Percentiles rank a stretch among this genome's conserved stretches.
phyloP scores from a whole-genome alignment of 2,797 vertebrate genomes.

The Megalops cyprinoides region DNA sequence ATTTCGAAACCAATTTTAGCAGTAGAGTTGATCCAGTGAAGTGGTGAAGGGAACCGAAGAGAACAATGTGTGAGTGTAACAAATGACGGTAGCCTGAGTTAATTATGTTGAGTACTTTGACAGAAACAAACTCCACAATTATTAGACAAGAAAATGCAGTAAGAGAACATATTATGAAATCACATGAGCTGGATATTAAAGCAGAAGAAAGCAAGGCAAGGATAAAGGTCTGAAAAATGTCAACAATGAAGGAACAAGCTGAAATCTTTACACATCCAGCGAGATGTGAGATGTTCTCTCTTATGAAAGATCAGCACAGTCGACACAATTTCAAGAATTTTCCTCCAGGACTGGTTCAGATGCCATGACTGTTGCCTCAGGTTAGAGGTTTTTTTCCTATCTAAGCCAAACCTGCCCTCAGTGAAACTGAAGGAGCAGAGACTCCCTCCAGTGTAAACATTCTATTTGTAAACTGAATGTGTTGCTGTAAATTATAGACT shows the following conservation, averaged over 20 bases:
- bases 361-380: background rate
- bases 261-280: too few relatives aligned
- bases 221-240: too few relatives aligned
- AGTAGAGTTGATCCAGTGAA: background rate
- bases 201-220: too few relatives aligned
- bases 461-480: too few relatives aligned
- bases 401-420: background rate
- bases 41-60: background rate
- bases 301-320: background rate
- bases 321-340: background rate
- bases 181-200: too few relatives aligned
- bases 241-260: too few relatives aligned
- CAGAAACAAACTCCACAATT: too few relatives aligned
- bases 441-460: too few relatives aligned
- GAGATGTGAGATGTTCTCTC: too few relatives aligned
- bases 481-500: background rate
- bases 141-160: too few relatives aligned
- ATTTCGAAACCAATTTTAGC: background rate
- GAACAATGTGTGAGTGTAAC: background rate
- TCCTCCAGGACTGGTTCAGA: background rate
- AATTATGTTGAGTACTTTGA: too few relatives aligned
- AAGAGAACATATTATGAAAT: too few relatives aligned
- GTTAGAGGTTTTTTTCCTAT: background rate
- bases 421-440: background rate
- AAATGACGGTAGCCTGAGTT: background rate